Evolutionary conservation across 2,797 vertebrate genomes (phyloP), one percentile per base, ranked within the genome.

Genomic region (Bovichtus variegatus): DNA sequence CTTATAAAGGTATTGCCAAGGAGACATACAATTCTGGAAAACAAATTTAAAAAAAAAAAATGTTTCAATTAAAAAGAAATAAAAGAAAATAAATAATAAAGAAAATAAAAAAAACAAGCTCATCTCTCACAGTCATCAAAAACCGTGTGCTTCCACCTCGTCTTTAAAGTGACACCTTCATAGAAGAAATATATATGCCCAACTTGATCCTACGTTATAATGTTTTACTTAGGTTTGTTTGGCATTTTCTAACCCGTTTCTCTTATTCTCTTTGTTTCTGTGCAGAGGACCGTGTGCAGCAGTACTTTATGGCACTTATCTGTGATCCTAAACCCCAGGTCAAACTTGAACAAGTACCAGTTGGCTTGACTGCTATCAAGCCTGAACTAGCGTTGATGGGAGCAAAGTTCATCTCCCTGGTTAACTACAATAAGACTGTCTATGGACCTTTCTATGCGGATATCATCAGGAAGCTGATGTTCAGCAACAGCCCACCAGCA

Each of bases 401-500:
- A 58, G 93, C 90, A 60, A 96, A 95, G 61, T 99, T 96, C 36
- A 87, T 94, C 31, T 94, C 88, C 89, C 94, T 99, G 62, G 95
- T 97, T 59, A 96, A 97, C 89, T 96, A 97, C 88, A 99, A 99
- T 94, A 97, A 95, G 83, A 91, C 93, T 77, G 97, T 98, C 9
- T 99, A 98, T 41, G 96, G 96, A 93, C 97, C 97, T 21, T 98
- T 97, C 88, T 99, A 99, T 65, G 94, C 96, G 5, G 95, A 93
- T 75, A 97, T 99, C 92, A 95, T 99, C 47, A 96, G 93, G 87
- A 97, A 96, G 86, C 91, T 99, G 68, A 94, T 99, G 73, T 98
- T 97, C 76, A 81, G 72, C 29, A 89, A 91, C 71, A 53, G 36
- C 38, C 59, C 63, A 4, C 63, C 89, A 13, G 62, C 74, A 40